phyloP scores from a whole-genome alignment of 2,888 invertebrate species.

The Liodrosophila aerea region DNA sequence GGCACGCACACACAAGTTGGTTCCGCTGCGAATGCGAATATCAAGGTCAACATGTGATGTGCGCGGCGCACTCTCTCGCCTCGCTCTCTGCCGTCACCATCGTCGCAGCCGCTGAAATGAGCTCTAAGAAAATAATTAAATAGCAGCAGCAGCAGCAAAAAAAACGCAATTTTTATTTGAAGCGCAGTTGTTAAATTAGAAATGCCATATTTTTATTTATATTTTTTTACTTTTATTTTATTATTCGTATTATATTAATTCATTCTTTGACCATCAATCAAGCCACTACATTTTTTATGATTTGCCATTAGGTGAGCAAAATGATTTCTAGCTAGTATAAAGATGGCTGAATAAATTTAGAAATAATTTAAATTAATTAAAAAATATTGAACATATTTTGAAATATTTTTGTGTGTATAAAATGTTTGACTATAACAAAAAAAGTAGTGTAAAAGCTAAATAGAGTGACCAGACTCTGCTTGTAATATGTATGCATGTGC shows the following conservation, averaged over 20 bases:
- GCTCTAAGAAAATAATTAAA: slow-evolving; percentile 73
- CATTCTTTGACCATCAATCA: not conserved
- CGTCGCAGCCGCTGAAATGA: slow-evolving; percentile 46
- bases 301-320: too few relatives aligned
- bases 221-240: too few relatives aligned
- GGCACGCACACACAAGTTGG: slow-evolving; percentile 53
- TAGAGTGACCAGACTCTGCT: too few relatives aligned
- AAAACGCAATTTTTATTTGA: slow-evolving; percentile 68
- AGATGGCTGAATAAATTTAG: too few relatives aligned
- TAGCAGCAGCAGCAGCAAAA: slow-evolving; percentile 60
- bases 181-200: slow-evolving; percentile 72
- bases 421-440: too few relatives aligned
- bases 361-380: too few relatives aligned
- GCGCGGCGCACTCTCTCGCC: slow-evolving; percentile 33
- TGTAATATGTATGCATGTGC: too few relatives aligned
- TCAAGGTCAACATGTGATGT: slow-evolving; percentile 79
- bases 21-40: slow-evolving; percentile 80
- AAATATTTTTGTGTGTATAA: too few relatives aligned
- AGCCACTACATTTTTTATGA: too few relatives aligned
- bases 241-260: not conserved
- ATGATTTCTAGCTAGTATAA: too few relatives aligned
- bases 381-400: too few relatives aligned
- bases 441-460: too few relatives aligned
- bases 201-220: slow-evolving; percentile 60
- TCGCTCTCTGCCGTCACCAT: slow-evolving; percentile 9